These are phyloP conservation scores for Agrotis segetum DNA, from an alignment of 2,888 invertebrate species.

Conservation along the genomic window DNA sequence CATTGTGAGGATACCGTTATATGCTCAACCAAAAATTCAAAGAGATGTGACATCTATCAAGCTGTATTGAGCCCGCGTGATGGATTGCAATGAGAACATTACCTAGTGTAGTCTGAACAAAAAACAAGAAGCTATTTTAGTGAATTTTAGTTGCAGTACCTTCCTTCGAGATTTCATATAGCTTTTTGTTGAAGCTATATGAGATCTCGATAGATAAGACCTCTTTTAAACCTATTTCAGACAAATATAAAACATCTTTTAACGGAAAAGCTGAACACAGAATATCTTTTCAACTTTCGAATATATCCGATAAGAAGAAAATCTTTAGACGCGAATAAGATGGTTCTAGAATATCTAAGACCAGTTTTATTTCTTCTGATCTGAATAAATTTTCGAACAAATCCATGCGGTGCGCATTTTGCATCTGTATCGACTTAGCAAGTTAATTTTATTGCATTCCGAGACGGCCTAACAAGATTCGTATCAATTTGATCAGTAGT, in stretches of 20 bases:
- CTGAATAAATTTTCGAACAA: conserved; percentile 65
- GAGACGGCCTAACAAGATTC: conserved; percentile 43
- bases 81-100: no score
- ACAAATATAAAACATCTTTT: conserved; percentile 6
- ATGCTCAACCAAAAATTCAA: no score
- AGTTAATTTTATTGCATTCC: conserved; percentile 39
- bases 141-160: conserved; percentile 9
- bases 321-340: conserved; percentile 19
- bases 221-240: not conserved
- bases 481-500: conserved; percentile 45
- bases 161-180: conserved; percentile 8
- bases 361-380: conserved; percentile 52
- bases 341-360: conserved; percentile 32
- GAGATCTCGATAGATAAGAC: not conserved
- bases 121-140: conserved; percentile 23
- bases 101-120: not conserved
- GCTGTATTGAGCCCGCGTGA: no score
- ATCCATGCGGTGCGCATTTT: conserved; percentile 47
- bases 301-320: conserved; percentile 13
- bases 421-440: conserved; percentile 47
- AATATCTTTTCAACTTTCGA: conserved; percentile 25
- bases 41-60: no score
- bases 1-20: no score
- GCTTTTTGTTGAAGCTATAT: not conserved
- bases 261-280: conserved; percentile 6